Evolutionary conservation across 1,140 invertebrate species (phyloP).

Genomic region (Eurosta solidaginis): DNA sequence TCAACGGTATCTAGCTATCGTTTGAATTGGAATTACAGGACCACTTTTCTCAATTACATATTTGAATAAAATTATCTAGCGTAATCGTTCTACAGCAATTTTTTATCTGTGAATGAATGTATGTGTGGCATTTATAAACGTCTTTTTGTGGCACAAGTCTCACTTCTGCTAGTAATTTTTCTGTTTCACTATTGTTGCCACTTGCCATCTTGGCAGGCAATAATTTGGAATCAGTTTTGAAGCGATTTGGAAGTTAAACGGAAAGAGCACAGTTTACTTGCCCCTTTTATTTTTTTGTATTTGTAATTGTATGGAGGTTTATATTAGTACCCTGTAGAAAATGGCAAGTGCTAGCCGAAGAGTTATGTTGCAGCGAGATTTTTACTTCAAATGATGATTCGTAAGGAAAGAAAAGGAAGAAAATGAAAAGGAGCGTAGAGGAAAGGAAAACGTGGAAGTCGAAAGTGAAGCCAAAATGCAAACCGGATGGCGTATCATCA

Average conservation of each 20-base stretch:
- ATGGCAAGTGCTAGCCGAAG: background rate
- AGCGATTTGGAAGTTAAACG: background rate
- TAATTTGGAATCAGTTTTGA: background rate
- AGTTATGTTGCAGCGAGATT: background rate
- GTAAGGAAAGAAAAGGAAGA: no score
- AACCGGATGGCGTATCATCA: no score
- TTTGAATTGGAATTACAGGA: background rate
- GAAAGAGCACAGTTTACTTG: background rate
- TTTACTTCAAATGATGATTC: no score
- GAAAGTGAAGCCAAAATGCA: no score
- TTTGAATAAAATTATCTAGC: conserved; percentile 22
- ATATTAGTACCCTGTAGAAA: background rate
- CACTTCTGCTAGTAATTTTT: background rate
- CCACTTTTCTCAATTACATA: conserved; percentile 19
- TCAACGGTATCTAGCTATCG: background rate
- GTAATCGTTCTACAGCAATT: background rate
- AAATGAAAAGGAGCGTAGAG: no score
- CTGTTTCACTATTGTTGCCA: background rate
- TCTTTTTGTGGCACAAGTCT: background rate
- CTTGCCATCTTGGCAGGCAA: background rate
- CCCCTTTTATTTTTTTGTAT: background rate
- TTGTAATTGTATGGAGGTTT: background rate
- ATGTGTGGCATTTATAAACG: background rate
- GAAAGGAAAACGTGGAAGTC: no score
- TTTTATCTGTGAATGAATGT: no score